These are phyloP conservation scores for Corythornis madagascariensis DNA, from an alignment of 2,113 vertebrate genomes.

Conservation along the genomic window DNA sequence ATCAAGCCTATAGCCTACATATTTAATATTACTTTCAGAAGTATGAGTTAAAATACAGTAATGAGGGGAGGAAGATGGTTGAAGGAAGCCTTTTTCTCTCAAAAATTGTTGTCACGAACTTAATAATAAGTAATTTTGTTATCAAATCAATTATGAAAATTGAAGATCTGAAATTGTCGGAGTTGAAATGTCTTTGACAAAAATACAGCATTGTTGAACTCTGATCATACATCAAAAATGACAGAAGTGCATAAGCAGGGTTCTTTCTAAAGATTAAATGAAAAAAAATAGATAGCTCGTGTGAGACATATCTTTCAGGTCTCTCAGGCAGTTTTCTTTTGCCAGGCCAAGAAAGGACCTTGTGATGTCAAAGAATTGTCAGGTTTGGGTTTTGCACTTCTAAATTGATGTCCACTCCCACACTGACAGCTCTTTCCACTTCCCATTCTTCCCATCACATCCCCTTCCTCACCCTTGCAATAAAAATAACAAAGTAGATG, in stretches of 20 bases:
- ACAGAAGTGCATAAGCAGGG: background rate
- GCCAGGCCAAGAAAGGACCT: background rate
- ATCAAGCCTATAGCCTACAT: background rate
- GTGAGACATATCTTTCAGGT: background rate
- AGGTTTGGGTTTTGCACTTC: background rate
- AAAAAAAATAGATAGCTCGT: background rate
- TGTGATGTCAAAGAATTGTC: background rate
- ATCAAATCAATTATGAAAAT: slow-evolving; percentile 54
- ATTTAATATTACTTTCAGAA: background rate
- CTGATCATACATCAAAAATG: slow-evolving; percentile 35
- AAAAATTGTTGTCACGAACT: background rate
- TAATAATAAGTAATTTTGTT: slow-evolving; percentile 13
- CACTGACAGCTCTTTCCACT: accelerated
- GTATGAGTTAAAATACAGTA: background rate
- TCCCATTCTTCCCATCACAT: background rate
- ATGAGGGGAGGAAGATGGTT: background rate
- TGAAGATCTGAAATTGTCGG: background rate
- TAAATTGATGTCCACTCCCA: background rate
- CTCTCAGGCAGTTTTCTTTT: background rate
- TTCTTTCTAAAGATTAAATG: background rate
- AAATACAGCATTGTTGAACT: slow-evolving; percentile 25
- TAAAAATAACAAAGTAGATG: background rate
- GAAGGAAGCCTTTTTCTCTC: background rate
- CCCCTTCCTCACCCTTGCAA: background rate
- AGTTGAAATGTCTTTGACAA: slow-evolving; percentile 38